Evolutionary conservation across 2,888 invertebrate species (phyloP), one percentile per base, ranked within the genome.

Genomic region (Thymelicus sylvestris): DNA sequence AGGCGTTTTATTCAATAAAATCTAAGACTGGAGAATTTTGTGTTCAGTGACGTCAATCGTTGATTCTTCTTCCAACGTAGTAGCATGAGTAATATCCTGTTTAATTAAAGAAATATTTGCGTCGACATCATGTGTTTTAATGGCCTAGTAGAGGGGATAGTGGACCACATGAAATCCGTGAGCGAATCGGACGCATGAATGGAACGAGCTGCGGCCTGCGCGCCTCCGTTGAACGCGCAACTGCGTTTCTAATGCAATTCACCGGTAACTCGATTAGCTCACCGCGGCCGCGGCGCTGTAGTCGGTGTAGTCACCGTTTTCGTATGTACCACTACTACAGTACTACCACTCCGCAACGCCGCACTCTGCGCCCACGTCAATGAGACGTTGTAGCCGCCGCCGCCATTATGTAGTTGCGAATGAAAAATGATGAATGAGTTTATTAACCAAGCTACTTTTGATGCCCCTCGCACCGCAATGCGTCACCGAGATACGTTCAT

Each of bases 351-450:
- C 31, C 31, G 31, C 31, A 31, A 41, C 44, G 55, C 52, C 63
- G 24, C 55, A 55, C 55, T 41, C 48, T 61, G 41, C 72, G 59
- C 72, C 71, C 64, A 72, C 74, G 73, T 73, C 71, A 73, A 74
- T 75, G 78, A 68, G 72, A 64, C 72, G 64, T 31, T 31, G 31
- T 67, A 59, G 52, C 63, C 44, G 72, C 70, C 74, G 72, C 73
- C 77, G 75, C 66, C 66, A 39, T 55, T 41, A 72, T 74, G 76
- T 74, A 77, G 74, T 75, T 82, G 79, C 81, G 80, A 81, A 81
- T 82, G 75, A 72, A 76, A 75, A 83, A 81, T 86, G 80, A 86
- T 89, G 87, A 91, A 91, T 89, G 90, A 83, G 82, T 87, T 87
- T 84, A 84, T 84, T 84, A 84, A 83, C 82, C 79, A 80, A 81